phyloP scores from a whole-genome alignment of 2,797 vertebrate genomes.

The Sebastes taczanowskii region DNA sequence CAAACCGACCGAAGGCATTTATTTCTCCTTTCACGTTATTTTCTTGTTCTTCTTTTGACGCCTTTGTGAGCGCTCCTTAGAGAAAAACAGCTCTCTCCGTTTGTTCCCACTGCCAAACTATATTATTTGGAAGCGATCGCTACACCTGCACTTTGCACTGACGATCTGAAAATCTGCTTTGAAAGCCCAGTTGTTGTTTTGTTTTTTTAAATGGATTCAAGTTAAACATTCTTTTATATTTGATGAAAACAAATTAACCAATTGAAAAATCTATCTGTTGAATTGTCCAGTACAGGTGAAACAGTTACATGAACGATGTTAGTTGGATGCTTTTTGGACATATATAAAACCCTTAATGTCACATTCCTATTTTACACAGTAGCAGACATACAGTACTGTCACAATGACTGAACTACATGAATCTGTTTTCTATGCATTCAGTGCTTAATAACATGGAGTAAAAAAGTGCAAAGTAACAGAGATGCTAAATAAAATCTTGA shows the following conservation, averaged over 20 bases:
- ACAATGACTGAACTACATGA: conserved; percentile 11
- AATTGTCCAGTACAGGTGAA: not conserved
- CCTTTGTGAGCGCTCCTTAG: not conserved
- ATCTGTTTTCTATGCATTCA: conserved; percentile 14
- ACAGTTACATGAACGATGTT: not conserved
- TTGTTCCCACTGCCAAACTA: not conserved
- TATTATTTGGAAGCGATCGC: not conserved
- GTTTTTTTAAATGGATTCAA: not conserved
- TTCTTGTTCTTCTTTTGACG: not conserved
- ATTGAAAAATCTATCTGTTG: not conserved
- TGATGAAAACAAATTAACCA: not conserved
- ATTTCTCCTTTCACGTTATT: not conserved
- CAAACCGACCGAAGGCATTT: not conserved
- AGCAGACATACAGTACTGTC: not conserved
- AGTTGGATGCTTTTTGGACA: not conserved
- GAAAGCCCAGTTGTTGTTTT: not conserved
- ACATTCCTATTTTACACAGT: conserved; percentile 20
- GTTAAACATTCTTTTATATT: not conserved
- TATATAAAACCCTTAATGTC: not conserved
- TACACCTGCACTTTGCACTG: not conserved
- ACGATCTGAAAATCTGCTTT: not conserved
- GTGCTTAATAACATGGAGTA: not conserved
- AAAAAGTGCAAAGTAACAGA: conserved; percentile 7
- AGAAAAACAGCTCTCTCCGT: not conserved
- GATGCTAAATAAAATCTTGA: not conserved